These are phyloP conservation scores for Mastacembelus armatus DNA, from an alignment of 2,797 vertebrate genomes.

Conservation along the genomic window DNA sequence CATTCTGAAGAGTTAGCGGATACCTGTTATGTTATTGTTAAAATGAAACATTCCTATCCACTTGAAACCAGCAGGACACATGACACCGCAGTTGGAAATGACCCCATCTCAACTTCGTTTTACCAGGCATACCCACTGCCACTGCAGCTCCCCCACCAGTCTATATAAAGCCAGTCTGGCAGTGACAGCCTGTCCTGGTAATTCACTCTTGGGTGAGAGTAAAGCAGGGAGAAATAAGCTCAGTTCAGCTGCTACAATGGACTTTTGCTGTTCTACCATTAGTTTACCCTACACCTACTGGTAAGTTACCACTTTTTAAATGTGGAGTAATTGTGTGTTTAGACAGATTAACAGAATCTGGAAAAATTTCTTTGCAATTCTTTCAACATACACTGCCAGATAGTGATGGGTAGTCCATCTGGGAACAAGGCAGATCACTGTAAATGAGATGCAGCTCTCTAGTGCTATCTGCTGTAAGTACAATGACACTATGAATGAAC, in stretches of 20 bases:
- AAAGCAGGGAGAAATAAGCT: conserved; percentile 12
- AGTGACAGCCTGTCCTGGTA: conserved; percentile 37
- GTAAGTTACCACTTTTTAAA: conserved; percentile 36
- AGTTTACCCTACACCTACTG: conserved; percentile 2
- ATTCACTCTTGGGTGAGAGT: conserved; percentile 20
- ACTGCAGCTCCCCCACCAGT: conserved; percentile 39
- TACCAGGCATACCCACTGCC: conserved; percentile 48
- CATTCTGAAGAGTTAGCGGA: neutral
- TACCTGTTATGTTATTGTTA: neutral
- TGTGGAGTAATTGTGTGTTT: neutral
- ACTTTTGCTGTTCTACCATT: neutral
- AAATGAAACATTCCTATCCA: neutral
- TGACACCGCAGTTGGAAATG: conserved; percentile 22
- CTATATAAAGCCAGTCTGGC: conserved; percentile 73
- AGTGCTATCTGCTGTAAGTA: conserved; percentile 41
- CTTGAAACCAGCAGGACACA: conserved; percentile 23
- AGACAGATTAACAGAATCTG: neutral
- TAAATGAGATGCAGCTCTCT: conserved; percentile 24
- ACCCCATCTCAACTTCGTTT: conserved; percentile 30
- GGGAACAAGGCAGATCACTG: neutral
- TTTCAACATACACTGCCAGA: neutral
- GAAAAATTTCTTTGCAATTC: neutral
- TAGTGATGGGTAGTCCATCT: neutral
- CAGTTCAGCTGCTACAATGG: neutral
- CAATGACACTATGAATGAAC: conserved; percentile 14